phyloP scores from a whole-genome alignment of 2,113 vertebrate species.

The Leiothrix lutea region DNA sequence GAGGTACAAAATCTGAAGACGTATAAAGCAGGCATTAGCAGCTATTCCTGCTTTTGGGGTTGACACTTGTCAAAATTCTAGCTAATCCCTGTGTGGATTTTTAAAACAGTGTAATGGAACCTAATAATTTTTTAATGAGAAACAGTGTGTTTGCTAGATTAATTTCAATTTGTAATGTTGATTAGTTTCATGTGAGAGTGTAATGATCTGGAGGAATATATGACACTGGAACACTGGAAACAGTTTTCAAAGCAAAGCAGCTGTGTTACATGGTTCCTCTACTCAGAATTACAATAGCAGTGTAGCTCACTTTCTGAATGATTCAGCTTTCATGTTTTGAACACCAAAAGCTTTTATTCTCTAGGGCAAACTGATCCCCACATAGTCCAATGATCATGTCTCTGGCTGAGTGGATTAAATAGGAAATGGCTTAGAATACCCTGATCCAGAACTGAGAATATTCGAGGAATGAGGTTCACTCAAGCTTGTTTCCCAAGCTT shows the following conservation, averaged over 20 bases:
- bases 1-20: slow-evolving; percentile 12
- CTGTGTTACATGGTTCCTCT: background rate
- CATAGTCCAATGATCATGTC: background rate
- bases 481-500: background rate
- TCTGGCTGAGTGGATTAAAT: background rate
- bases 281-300: slow-evolving; percentile 33
- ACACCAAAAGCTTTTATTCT: slow-evolving; percentile 25
- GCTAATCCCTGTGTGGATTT: background rate
- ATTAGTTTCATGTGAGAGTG: slow-evolving; percentile 27
- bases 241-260: slow-evolving; percentile 29
- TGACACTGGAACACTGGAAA: slow-evolving; percentile 21
- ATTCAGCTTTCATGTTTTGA: slow-evolving; percentile 27
- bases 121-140: slow-evolving; percentile 37
- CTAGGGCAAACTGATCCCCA: background rate
- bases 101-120: slow-evolving; percentile 29
- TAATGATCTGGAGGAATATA: slow-evolving; percentile 44
- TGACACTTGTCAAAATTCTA: slow-evolving; percentile 18
- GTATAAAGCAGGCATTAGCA: background rate
- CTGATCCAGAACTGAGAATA: background rate
- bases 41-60: background rate
- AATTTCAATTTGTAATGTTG: slow-evolving; percentile 46
- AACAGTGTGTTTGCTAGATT: slow-evolving; percentile 18
- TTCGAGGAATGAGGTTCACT: background rate
- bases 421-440: background rate
- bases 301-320: slow-evolving; percentile 15